Evolutionary conservation across 2,888 invertebrate species (phyloP).

Genomic region (Homarus gammarus): DNA sequence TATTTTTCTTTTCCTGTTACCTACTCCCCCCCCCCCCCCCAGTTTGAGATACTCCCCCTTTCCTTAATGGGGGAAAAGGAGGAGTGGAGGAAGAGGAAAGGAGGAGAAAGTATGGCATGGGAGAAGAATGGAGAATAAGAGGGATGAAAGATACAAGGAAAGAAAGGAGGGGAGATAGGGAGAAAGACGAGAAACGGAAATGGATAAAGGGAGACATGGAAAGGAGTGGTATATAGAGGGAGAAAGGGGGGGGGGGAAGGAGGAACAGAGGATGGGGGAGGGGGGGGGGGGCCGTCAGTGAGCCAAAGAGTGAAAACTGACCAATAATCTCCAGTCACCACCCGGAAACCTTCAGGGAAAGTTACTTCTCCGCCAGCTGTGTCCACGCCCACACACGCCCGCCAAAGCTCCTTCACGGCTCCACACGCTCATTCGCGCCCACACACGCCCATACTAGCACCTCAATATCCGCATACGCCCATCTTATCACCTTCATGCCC

Average conservation of each 20-base stretch:
- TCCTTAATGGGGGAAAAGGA: too few species aligned
- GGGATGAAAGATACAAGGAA: too few species aligned
- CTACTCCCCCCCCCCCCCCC: too few species aligned
- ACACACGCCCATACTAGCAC: neutral
- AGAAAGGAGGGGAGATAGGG: too few species aligned
- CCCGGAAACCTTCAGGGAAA: neutral
- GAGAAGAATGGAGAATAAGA: too few species aligned
- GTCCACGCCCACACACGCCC: neutral
- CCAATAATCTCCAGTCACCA: neutral
- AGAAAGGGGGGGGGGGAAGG: neutral
- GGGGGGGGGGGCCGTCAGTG: neutral
- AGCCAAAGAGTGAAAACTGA: conserved; percentile 1
- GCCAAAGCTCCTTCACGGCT: neutral
- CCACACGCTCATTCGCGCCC: neutral
- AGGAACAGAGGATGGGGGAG: neutral
- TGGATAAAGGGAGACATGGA: too few species aligned
- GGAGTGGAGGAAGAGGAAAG: too few species aligned
- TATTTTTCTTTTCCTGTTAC: neutral
- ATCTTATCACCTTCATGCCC: too few species aligned
- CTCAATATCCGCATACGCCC: neutral
- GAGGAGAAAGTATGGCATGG: too few species aligned
- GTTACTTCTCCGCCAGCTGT: neutral
- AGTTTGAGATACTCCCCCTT: too few species aligned
- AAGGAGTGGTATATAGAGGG: too few species aligned
- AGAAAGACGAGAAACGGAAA: too few species aligned